Evolutionary conservation across 2,797 vertebrate species (phyloP).

Genomic region (Pseudotriccus pelzelni): DNA sequence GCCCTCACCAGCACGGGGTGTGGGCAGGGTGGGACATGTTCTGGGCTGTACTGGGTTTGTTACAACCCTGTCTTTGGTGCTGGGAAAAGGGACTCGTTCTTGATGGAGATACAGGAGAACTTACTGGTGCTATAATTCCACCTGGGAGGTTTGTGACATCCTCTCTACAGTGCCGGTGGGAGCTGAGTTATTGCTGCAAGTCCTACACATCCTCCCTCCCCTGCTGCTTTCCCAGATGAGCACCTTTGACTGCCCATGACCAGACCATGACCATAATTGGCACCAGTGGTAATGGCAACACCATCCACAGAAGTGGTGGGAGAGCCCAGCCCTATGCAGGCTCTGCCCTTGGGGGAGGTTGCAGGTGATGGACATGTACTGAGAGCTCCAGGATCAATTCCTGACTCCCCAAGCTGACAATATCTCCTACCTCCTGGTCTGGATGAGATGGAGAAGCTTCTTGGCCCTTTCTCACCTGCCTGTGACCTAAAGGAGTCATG

Average conservation of each 20-base stretch:
- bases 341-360: background rate
- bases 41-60: background rate
- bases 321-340: background rate
- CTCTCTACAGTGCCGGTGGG: background rate
- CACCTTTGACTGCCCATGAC: background rate
- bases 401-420: background rate
- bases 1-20: rapidly evolving
- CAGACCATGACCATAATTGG: background rate
- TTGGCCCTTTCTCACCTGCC: background rate
- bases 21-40: background rate
- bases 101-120: background rate
- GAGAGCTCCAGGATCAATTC: background rate
- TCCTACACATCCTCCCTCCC: background rate
- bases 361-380: background rate
- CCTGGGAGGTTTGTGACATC: background rate
- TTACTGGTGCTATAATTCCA: background rate
- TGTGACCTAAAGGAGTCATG: background rate
- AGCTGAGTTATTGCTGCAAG: background rate
- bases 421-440: background rate
- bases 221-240: background rate
- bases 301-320: background rate
- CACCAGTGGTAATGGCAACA: background rate
- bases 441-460: background rate
- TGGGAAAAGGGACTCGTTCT: background rate
- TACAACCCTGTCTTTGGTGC: background rate